Conservation (phyloP, 2,888 invertebrate species). For the Notodonta dromedarius region DNA sequence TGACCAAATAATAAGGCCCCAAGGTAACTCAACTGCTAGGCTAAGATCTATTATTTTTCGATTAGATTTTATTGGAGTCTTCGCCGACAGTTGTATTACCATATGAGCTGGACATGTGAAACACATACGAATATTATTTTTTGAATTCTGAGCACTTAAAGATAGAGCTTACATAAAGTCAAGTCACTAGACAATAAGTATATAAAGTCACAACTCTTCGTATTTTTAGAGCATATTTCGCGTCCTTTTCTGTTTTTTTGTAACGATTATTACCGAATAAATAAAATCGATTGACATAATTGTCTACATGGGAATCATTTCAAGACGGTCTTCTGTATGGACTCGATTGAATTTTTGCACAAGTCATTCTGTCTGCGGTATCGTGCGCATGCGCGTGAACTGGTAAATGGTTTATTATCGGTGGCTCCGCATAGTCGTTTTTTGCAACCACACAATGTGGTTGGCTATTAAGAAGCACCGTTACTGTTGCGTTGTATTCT, state of each 20-base stretch:
- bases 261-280: not conserved
- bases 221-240: not conserved
- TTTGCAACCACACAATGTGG: slow-evolving; percentile 4
- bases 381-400: slow-evolving; percentile 8
- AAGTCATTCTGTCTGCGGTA: slow-evolving; percentile 5
- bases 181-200: too few relatives aligned
- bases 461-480: slow-evolving; percentile 16
- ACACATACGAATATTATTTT: too few relatives aligned
- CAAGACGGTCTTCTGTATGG: slow-evolving; percentile 9
- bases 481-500: slow-evolving; percentile 1
- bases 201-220: too few relatives aligned
- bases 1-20: not conserved
- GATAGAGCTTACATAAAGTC: too few relatives aligned
- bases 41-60: slow-evolving; percentile 1
- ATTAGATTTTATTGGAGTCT: not conserved
- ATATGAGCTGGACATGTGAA: not conserved
- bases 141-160: too few relatives aligned
- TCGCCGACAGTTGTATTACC: not conserved
- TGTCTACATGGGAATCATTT: slow-evolving; percentile 7
- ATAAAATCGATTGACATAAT: not conserved
- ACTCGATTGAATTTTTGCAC: slow-evolving; percentile 12
- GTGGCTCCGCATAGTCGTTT: slow-evolving; percentile 7
- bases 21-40: not conserved
- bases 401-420: slow-evolving; percentile 10
- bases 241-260: not conserved